Percentiles rank a stretch among this genome's conserved stretches.
Evolutionary conservation across 1,140 invertebrate genomes (phyloP).

Genomic region (Octopus sinensis): DNA sequence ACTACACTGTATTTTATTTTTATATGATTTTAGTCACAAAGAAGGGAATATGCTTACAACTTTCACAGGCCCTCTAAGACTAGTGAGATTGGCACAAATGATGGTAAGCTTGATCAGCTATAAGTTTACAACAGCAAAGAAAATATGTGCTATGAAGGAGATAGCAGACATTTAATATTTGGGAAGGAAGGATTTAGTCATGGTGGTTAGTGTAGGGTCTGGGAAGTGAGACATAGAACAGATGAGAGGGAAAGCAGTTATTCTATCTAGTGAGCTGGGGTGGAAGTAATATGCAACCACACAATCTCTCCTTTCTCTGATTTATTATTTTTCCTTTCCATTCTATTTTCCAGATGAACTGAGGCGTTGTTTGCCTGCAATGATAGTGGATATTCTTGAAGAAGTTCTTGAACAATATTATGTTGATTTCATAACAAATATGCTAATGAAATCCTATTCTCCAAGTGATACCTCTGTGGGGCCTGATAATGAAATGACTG

Average conservation of each 20-base stretch:
- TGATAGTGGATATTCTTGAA: conserved; percentile 49
- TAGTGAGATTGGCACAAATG: no score
- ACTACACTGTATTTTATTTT: no score
- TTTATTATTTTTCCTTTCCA: conserved; percentile 9
- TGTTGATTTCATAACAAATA: conserved; percentile 42
- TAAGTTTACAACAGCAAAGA: background rate
- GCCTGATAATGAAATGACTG: conserved; percentile 4
- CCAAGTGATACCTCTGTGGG: background rate
- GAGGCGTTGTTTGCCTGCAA: conserved; percentile 39
- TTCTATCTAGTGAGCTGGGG: background rate
- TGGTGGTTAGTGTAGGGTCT: background rate
- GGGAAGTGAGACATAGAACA: background rate
- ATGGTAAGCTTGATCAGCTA: no score
- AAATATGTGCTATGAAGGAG: background rate
- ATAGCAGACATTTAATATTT: background rate
- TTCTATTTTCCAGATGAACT: conserved; percentile 38
- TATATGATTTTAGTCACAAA: no score
- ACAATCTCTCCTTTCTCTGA: background rate
- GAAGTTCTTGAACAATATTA: conserved; percentile 44
- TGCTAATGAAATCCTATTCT: conserved; percentile 35
- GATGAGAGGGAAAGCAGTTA: background rate
- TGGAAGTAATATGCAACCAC: no score
- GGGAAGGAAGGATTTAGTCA: background rate
- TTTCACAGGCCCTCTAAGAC: no score
- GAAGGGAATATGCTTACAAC: no score